phyloP scores from a whole-genome alignment of 1,140 invertebrate species.

The Drosophila pandora region DNA sequence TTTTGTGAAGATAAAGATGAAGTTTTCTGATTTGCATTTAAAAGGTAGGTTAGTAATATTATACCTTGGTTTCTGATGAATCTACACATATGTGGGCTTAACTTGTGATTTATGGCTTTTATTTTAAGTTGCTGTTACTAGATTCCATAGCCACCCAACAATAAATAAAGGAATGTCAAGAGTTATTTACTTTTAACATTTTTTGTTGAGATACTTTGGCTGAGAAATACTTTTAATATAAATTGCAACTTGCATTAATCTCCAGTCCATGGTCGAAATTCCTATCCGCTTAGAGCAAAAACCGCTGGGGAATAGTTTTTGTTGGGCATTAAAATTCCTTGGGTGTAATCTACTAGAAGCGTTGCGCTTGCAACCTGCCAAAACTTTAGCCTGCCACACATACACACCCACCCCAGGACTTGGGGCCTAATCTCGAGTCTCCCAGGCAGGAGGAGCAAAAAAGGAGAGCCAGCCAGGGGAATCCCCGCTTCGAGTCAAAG shows the following conservation, averaged over 20 bases:
- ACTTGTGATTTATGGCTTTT: not conserved
- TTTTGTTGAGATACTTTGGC: not conserved
- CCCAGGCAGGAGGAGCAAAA: slow-evolving; percentile 13
- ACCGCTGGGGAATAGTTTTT: slow-evolving; percentile 48
- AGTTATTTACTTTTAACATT: not conserved
- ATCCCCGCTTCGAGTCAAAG: slow-evolving; percentile 53
- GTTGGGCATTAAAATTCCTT: slow-evolving; percentile 49
- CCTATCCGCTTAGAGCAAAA: slow-evolving; percentile 21
- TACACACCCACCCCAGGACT: slow-evolving; percentile 13
- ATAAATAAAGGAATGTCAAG: not conserved
- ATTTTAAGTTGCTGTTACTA: too few species aligned
- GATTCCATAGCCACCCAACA: not conserved
- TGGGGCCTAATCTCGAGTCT: slow-evolving; percentile 46
- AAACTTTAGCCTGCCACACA: slow-evolving; percentile 40
- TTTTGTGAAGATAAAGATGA: slow-evolving; percentile 3
- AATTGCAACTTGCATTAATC: slow-evolving; percentile 34
- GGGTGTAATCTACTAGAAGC: slow-evolving; percentile 50
- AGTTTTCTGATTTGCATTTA: slow-evolving; percentile 4
- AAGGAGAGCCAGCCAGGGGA: slow-evolving; percentile 26
- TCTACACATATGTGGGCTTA: not conserved
- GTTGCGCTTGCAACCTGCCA: slow-evolving; percentile 47
- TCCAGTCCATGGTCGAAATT: slow-evolving; percentile 9
- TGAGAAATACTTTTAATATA: slow-evolving; percentile 24
- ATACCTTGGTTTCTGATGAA: not conserved
- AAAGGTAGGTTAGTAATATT: not conserved